These are phyloP conservation scores for Calliphora vomitoria DNA, from an alignment of 2,888 invertebrate genomes.

Conservation along the genomic window DNA sequence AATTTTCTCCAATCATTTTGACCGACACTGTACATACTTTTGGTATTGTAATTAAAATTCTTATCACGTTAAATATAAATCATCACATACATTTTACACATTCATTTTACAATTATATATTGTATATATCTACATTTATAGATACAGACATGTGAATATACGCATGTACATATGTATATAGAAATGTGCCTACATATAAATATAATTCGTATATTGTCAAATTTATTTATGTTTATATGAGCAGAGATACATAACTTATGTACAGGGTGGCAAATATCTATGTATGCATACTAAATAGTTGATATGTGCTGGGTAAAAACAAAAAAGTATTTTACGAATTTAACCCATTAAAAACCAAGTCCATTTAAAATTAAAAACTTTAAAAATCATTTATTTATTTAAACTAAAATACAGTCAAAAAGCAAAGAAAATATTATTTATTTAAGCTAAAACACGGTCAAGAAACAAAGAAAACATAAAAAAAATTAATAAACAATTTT, in stretches of 20 bases:
- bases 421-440: too few relatives aligned
- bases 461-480: too few relatives aligned
- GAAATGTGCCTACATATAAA: neutral
- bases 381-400: too few relatives aligned
- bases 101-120: conserved; percentile 57
- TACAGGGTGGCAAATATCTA: neutral
- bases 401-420: too few relatives aligned
- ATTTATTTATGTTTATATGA: conserved; percentile 41
- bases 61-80: conserved; percentile 70
- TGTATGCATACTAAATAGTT: neutral
- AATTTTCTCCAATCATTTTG: too few relatives aligned
- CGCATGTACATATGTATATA: neutral
- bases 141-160: neutral
- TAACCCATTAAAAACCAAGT: too few relatives aligned
- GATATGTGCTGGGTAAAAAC: too few relatives aligned
- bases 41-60: conserved; percentile 66
- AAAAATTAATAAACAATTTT: too few relatives aligned
- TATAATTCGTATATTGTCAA: conserved; percentile 38
- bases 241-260: neutral
- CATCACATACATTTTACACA: conserved; percentile 61
- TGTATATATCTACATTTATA: neutral
- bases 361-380: too few relatives aligned
- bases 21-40: neutral
- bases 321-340: too few relatives aligned
- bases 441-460: too few relatives aligned